These are phyloP conservation scores for Leucozona laternaria DNA, from an alignment of 2,888 invertebrate genomes.

Conservation along the genomic window DNA sequence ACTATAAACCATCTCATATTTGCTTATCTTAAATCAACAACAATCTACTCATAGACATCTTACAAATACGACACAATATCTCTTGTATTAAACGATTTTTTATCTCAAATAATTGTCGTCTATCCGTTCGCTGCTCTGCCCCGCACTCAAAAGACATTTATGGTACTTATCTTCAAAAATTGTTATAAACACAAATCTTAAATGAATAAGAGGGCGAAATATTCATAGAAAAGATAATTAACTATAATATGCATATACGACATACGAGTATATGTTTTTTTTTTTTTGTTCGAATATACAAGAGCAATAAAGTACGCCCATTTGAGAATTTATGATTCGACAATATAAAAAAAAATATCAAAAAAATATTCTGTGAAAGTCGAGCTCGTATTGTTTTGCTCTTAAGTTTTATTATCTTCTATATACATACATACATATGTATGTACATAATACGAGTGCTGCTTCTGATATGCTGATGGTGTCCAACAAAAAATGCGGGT, in stretches of 20 bases:
- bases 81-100: neutral
- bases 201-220: conserved; percentile 1
- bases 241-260: neutral
- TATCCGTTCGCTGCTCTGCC: too few species aligned
- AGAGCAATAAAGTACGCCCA: conserved; percentile 36
- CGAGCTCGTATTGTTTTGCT: conserved; percentile 2
- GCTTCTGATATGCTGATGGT: too few species aligned
- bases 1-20: conserved; percentile 36
- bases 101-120: conserved; percentile 14
- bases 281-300: neutral
- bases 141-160: neutral
- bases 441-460: neutral
- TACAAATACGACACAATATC: neutral
- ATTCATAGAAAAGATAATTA: conserved; percentile 31
- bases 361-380: neutral
- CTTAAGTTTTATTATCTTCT: conserved; percentile 13
- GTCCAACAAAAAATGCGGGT: conserved; percentile 24
- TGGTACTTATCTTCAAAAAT: conserved; percentile 17
- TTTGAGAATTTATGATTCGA: conserved; percentile 26
- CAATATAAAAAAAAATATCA: neutral
- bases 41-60: neutral
- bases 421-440: too few species aligned
- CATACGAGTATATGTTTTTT: neutral
- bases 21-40: conserved; percentile 66
- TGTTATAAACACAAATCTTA: neutral